These are phyloP conservation scores for Panthera uncia DNA, from an alignment of 2,113 vertebrate species.

Conservation along the genomic window DNA sequence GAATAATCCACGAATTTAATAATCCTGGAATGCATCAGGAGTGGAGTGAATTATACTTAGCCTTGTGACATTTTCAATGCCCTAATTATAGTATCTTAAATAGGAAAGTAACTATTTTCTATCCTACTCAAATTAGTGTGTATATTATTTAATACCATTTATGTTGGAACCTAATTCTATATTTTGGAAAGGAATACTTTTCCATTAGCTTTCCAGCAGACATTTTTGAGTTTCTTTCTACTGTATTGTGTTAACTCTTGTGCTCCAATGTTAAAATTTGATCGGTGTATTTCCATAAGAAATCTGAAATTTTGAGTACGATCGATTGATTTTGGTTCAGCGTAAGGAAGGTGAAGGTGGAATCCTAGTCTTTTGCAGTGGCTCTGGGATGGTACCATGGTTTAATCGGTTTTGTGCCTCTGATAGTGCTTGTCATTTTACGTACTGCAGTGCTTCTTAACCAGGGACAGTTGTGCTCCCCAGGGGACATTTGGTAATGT, in stretches of 20 bases:
- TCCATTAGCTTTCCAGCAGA: slow-evolving; percentile 55
- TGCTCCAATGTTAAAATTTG: slow-evolving; percentile 33
- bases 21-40: slow-evolving; percentile 42
- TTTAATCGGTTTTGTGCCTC: neutral
- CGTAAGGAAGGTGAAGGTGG: neutral
- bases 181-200: slow-evolving; percentile 57
- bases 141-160: slow-evolving; percentile 49
- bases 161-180: slow-evolving; percentile 51
- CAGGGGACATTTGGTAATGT: neutral
- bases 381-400: neutral
- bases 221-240: slow-evolving; percentile 32
- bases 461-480: neutral
- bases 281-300: neutral
- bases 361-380: neutral
- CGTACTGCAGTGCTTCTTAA: neutral
- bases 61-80: slow-evolving; percentile 43
- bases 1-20: slow-evolving; percentile 66
- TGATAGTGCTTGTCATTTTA: neutral
- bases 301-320: neutral
- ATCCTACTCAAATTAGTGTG: slow-evolving; percentile 39
- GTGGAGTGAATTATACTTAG: slow-evolving; percentile 50
- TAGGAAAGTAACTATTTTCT: slow-evolving; percentile 61
- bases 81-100: slow-evolving; percentile 58
- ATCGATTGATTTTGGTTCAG: neutral
- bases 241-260: neutral